Conservation (phyloP, 2,888 invertebrate species). For the Drosophila pseudotakahashii region DNA sequence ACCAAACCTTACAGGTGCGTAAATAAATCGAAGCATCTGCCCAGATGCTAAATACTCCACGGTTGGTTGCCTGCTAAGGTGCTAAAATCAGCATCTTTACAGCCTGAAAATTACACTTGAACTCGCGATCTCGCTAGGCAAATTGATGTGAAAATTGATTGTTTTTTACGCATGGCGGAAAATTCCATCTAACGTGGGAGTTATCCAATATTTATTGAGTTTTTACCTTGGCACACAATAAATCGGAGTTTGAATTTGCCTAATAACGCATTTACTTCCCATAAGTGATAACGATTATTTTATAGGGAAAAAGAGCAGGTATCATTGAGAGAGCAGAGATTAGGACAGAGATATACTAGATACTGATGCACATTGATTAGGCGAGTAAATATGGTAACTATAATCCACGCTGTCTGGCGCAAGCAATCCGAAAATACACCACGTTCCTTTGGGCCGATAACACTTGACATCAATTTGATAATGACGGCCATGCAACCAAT, state of each 20-base stretch:
- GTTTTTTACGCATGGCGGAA: constrained; percentile 15
- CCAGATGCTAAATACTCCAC: constrained; percentile 3
- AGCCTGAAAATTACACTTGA: constrained; percentile 18
- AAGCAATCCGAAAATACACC: constrained; percentile 12
- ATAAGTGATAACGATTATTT: constrained; percentile 24
- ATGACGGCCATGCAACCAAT: constrained; percentile 11
- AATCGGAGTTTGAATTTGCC: constrained; percentile 17
- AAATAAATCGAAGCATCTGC: constrained; percentile 23
- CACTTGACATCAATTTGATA: constrained; percentile 18
- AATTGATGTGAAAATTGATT: constrained; percentile 24
- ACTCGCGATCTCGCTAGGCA: constrained; percentile 12
- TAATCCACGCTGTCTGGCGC: constrained; percentile 33
- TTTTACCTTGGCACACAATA: neutral
- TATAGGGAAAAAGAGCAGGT: neutral
- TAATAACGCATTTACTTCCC: constrained; percentile 24
- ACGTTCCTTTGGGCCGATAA: constrained; percentile 7
- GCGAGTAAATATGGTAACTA: constrained; percentile 26
- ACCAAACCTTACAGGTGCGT: constrained; percentile 46
- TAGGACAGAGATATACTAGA: constrained; percentile 14
- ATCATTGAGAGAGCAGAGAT: neutral
- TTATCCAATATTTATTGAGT: neutral
- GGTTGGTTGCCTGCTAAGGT: constrained; percentile 13
- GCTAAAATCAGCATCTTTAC: constrained; percentile 36
- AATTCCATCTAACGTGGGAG: constrained; percentile 8
- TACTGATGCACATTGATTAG: constrained; percentile 14